phyloP scores from a whole-genome alignment of 2,113 vertebrate species.

The Otis tarda region DNA sequence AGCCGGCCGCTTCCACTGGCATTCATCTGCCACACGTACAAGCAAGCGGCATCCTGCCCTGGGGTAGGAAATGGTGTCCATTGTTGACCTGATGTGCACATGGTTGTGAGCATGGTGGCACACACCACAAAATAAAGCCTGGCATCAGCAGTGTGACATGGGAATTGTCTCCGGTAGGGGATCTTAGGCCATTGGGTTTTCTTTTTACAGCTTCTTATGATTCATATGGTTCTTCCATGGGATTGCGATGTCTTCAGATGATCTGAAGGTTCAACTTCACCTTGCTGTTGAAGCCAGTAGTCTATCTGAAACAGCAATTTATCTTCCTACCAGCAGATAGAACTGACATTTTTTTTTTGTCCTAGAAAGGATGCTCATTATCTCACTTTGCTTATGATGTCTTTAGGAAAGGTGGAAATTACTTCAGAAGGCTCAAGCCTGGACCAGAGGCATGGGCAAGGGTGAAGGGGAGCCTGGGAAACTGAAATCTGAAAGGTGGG shows the following conservation, averaged over 20 bases:
- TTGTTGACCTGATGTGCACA: no score
- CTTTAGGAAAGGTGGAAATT: background rate
- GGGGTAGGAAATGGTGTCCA: background rate
- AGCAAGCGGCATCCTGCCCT: background rate
- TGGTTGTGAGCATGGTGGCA: background rate
- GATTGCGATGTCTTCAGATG: background rate
- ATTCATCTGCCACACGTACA: accelerated
- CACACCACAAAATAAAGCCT: background rate
- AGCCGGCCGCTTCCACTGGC: background rate
- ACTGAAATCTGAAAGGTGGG: background rate
- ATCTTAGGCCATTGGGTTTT: background rate
- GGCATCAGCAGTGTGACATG: background rate
- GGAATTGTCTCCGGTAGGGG: background rate
- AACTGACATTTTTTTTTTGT: background rate
- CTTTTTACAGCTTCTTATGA: background rate
- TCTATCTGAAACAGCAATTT: background rate
- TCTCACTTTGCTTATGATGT: background rate
- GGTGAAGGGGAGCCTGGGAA: background rate
- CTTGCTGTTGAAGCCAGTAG: background rate
- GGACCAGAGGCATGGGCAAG: no score
- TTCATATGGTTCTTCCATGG: background rate
- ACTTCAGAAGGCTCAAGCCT: background rate
- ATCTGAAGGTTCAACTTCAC: background rate
- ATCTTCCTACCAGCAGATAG: background rate
- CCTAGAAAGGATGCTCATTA: background rate